These are phyloP conservation scores for Apodemia hepburni DNA, from an alignment of 2,888 invertebrate genomes.

Conservation along the genomic window DNA sequence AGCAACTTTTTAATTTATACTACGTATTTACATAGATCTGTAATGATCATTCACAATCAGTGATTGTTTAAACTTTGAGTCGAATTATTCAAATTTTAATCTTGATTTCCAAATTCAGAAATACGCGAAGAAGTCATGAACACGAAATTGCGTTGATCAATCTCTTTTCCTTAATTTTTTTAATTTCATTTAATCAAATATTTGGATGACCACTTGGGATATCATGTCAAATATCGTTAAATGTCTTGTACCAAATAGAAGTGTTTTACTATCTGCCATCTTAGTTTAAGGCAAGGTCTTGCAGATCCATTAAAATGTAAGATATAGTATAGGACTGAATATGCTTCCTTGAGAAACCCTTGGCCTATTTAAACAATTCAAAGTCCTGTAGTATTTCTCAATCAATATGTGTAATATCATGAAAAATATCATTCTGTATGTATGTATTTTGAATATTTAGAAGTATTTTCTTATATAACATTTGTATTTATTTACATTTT, in stretches of 20 bases:
- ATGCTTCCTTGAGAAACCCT: conserved; percentile 3
- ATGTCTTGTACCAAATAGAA: not conserved
- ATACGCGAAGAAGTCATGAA: too few species aligned
- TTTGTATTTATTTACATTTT: conserved; percentile 19
- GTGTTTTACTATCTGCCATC: not conserved
- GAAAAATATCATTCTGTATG: not conserved
- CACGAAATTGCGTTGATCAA: too few species aligned
- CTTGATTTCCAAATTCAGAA: too few species aligned
- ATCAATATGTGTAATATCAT: not conserved
- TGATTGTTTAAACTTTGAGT: too few species aligned
- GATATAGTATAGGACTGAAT: not conserved
- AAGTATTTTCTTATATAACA: conserved; percentile 12
- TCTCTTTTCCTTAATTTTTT: too few species aligned
- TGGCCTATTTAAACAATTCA: not conserved
- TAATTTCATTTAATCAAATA: too few species aligned
- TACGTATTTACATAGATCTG: too few species aligned
- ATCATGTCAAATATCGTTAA: not conserved
- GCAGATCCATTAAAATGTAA: not conserved
- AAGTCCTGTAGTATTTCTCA: not conserved
- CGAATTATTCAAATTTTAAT: too few species aligned
- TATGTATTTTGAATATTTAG: conserved; percentile 4
- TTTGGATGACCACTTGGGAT: not conserved
- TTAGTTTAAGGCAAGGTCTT: not conserved
- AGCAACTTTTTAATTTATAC: too few species aligned
- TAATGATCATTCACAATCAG: too few species aligned